A percentile compares a stretch with the other conserved stretches of the same genome.
phyloP scores from a whole-genome alignment of 2,113 vertebrate species.

The Upupa epops region DNA sequence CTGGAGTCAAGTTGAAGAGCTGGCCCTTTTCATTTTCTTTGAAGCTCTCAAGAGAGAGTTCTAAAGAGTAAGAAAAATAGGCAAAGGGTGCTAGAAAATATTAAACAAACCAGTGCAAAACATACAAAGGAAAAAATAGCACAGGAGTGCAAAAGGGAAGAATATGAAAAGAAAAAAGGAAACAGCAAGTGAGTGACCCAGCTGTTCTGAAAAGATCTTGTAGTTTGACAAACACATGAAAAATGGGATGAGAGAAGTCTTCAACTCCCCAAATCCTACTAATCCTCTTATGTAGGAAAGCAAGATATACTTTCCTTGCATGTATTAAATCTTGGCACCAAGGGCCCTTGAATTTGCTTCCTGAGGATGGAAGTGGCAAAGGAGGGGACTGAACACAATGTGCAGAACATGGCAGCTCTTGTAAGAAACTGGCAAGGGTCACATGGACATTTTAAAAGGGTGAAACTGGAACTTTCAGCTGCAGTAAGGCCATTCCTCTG shows the following conservation, averaged over 20 bases:
- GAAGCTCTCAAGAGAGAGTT: background rate
- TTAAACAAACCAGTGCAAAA: background rate
- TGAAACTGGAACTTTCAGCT: too few relatives aligned
- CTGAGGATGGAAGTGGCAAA: too few relatives aligned
- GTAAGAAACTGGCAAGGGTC: too few relatives aligned
- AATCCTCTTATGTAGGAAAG: background rate
- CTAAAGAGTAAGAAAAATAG: background rate
- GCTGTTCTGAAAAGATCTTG: background rate
- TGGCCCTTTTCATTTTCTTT: background rate
- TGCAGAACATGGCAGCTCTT: too few relatives aligned
- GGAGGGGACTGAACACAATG: too few relatives aligned
- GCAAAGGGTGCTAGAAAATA: background rate
- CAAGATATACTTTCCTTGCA: background rate
- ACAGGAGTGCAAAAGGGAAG: background rate
- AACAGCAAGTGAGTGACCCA: background rate
- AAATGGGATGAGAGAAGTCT: background rate
- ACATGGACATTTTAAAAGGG: too few relatives aligned
- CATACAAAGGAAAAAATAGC: background rate
- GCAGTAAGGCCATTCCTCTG: too few relatives aligned
- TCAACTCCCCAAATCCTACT: background rate
- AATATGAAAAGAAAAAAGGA: background rate
- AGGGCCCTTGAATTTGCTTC: too few relatives aligned
- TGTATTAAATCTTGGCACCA: background rate
- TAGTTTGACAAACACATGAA: background rate
- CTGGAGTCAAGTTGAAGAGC: background rate